Base-by-base conservation (phyloP, 37 sponge, comb jelly and placozoan genomes). In the Agelas oroides region DNA sequence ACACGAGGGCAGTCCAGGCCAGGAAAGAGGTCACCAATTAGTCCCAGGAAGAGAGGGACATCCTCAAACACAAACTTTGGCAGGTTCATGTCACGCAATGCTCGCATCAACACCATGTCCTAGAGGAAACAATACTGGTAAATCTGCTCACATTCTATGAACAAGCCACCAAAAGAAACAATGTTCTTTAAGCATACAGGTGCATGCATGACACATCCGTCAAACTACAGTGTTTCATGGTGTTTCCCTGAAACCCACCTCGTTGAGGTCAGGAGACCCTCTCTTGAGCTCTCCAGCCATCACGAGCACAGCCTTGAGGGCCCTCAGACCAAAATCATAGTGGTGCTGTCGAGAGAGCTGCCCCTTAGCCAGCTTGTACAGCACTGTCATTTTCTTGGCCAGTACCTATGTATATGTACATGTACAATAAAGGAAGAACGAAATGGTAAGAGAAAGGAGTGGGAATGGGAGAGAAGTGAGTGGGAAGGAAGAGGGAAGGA, bases 21-120 rank as follows among this genome's bases (percentile, higher is more conserved):
- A 53, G 99, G 99, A 68, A 99, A 99, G 75, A 99, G 92, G 84
- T 99, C 99, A 19, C 89, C 91, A 69, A 99, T 99, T 28, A 99
- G 90, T 21, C 99, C 99, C 53, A 96, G 90, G 78, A 99, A 99
- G 12, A 99, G 94, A 21, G 99, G 99, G 37, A 96, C 97, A 82
- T 99, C 99, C 79, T 99, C 99, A 84, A 96, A 99, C 34, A 99
- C 93, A 91, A 99, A 99, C 90, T 99, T 99, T 53, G 99, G 99
- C n/a, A 99, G 76, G 77, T 99, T 99, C 99, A 99, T 99, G 80
- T 99, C 99, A 53, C 99, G 95, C 15, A 99, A 94, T 33, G 99
- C 99, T 67, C 99, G 86, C 99, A 99, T 99, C 55, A 99, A 83
- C 41, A 99, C 99, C 71, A 97, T 89, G 75, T 99, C 99, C 89